Evolutionary conservation across 1,140 invertebrate species (phyloP).

Genomic region (Heliothis subflexa): DNA sequence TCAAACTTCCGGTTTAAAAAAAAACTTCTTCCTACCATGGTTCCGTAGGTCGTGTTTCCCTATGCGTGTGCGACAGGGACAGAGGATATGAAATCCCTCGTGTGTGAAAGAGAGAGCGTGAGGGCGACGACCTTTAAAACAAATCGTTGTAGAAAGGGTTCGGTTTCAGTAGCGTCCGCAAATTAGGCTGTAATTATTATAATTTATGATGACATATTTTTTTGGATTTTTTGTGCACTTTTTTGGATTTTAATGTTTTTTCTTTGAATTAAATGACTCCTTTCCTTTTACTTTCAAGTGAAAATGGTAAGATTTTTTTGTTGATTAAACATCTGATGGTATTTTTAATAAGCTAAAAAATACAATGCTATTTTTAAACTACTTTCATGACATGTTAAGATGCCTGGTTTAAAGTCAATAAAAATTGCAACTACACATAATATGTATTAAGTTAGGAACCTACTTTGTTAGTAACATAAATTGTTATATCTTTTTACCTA

Average conservation of each 20-base stretch:
- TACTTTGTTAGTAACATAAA: no score
- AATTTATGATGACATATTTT: not conserved
- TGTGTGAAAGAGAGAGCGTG: conserved; percentile 69
- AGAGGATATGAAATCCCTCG: conserved; percentile 59
- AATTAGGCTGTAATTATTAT: conserved; percentile 46
- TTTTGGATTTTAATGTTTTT: not conserved
- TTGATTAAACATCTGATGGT: no score
- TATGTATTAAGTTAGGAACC: no score
- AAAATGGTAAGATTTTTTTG: no score
- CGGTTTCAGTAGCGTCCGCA: conserved; percentile 79
- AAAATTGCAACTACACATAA: no score
- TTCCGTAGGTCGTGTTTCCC: conserved; percentile 78
- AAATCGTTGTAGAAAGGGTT: conserved; percentile 84
- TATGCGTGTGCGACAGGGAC: conserved; percentile 71
- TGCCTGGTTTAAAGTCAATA: no score
- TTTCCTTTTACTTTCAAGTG: no score
- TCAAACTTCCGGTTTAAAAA: conserved; percentile 56
- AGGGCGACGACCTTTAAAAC: conserved; percentile 85
- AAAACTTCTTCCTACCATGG: conserved; percentile 66
- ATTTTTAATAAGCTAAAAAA: no score
- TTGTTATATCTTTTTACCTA: no score
- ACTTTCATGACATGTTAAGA: no score
- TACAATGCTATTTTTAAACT: no score
- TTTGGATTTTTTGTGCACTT: not conserved
- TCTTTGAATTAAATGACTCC: no score